Evolutionary conservation across 2,888 invertebrate genomes (phyloP), one percentile per base, ranked within the genome.

Genomic region (Tipula lateralis): DNA sequence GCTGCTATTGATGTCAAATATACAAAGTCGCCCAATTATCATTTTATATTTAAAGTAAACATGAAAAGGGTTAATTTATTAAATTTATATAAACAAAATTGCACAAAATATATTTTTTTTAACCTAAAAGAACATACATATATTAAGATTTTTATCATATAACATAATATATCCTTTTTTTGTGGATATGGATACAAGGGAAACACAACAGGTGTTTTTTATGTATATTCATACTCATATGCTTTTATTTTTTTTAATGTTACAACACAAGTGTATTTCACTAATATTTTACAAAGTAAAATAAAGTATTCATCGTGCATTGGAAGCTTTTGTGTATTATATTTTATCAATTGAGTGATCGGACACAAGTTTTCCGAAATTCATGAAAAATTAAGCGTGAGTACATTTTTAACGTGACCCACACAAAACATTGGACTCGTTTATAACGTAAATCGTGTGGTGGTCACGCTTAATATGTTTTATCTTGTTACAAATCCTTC

Each of bases 21-120:
- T 66, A 66, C 66, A 66, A 66, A 66, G 66, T 66, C 24, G 66
- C 66, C 66, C 66, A 66, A 66, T 66, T 66, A 24, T 66, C 66
- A 66, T 66, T 66, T 66, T 66, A 7, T 24, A 24, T 24, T 24
- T 24, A 24, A 66, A 66, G 24, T 12, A 66, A 24, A 66, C 66
- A 19, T 66, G n/a, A 66, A 66, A 66, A 66, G 66, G 66, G 66
- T 66, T 66, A 66, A 66, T 24, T 66, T 24, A 66, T 66, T 66
- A 24, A 66, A 24, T 66, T 66, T 66, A 66, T 16, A 66, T 66
- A 66, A 66, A 66, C 3, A n/a, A 44, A 44, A 44, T n/a, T 44
- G 16, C 66, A 24, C 66, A 66, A 66, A 66, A 66, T 24, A 66
- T 9, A 16, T 3, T 24, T 24, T 50, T 50, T 50, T 6, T 16